Conservation (phyloP, 2,888 invertebrate genomes). For the Eurytoma californica region DNA sequence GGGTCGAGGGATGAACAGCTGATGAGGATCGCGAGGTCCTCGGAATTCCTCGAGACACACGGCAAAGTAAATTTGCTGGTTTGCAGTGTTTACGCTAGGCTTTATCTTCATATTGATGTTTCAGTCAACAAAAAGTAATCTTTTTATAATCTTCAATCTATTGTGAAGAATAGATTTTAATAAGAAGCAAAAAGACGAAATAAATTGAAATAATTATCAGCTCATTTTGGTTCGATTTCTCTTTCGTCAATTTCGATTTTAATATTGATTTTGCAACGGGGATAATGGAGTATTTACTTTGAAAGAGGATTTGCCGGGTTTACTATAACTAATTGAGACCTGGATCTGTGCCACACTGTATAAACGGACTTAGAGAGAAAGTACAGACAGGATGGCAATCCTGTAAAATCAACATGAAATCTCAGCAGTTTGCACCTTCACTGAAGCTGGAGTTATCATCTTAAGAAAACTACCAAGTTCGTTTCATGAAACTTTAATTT, state of each 20-base stretch:
- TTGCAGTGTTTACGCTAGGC: no score
- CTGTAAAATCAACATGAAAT: slow-evolving; percentile 39
- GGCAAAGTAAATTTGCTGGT: background rate
- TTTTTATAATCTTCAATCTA: no score
- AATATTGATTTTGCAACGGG: background rate
- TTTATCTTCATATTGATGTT: no score
- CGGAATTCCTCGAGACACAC: background rate
- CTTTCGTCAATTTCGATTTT: background rate
- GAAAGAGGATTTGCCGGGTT: slow-evolving; percentile 24
- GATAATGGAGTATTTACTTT: slow-evolving; percentile 12
- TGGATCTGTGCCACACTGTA: slow-evolving; percentile 8
- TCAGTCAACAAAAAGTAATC: no score
- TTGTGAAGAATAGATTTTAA: no score
- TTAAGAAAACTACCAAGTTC: background rate
- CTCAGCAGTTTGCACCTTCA: slow-evolving; percentile 35
- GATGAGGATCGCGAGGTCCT: slow-evolving; percentile 5
- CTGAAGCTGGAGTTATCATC: slow-evolving; percentile 40
- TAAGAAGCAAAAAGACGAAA: no score
- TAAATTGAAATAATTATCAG: no score
- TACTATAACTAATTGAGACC: slow-evolving; percentile 41
- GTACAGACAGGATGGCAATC: slow-evolving; percentile 43
- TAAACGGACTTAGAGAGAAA: slow-evolving; percentile 25
- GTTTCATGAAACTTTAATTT: slow-evolving; percentile 30
- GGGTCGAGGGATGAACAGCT: background rate
- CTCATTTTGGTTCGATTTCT: background rate